phyloP scores from a whole-genome alignment of 2,797 vertebrate genomes.

The Tauraco hartlaubi region DNA sequence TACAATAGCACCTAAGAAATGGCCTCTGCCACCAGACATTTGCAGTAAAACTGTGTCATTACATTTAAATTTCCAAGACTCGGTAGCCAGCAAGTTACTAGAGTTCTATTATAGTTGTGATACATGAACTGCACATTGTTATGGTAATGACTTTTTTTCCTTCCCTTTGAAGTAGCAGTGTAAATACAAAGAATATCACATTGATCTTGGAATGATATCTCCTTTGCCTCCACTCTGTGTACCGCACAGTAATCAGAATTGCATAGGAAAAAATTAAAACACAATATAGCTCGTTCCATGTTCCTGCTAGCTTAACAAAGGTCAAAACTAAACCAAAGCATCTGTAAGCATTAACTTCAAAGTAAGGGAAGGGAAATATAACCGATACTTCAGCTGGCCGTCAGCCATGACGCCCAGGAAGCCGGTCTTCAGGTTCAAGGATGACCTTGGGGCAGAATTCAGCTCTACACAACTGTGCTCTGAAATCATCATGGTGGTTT shows the following conservation, averaged over 20 bases:
- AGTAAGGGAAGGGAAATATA: neutral
- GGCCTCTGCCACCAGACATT: constrained; percentile 41
- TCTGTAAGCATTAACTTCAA: neutral
- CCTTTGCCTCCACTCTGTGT: neutral
- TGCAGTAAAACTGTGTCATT: constrained; percentile 47
- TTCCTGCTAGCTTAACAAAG: neutral
- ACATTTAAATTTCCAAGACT: constrained; percentile 58
- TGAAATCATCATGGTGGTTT: constrained; percentile 18
- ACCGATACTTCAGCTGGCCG: neutral
- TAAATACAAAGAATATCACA: constrained; percentile 57
- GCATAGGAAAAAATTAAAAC: constrained; percentile 29
- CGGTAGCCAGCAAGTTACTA: constrained; percentile 47
- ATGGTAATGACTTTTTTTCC: constrained; percentile 52
- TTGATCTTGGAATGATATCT: constrained; percentile 21
- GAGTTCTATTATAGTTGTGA: constrained; percentile 63
- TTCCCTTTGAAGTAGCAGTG: constrained; percentile 45
- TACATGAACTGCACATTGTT: constrained; percentile 65
- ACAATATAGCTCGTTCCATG: neutral
- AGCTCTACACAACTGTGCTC: neutral
- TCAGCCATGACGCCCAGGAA: neutral
- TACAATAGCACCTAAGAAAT: constrained; percentile 7
- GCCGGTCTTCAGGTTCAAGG: neutral
- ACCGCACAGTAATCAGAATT: neutral
- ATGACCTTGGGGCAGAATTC: neutral
- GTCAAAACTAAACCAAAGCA: neutral